phyloP scores from a whole-genome alignment of 2,113 vertebrate genomes.

The Actinemys pallida region DNA sequence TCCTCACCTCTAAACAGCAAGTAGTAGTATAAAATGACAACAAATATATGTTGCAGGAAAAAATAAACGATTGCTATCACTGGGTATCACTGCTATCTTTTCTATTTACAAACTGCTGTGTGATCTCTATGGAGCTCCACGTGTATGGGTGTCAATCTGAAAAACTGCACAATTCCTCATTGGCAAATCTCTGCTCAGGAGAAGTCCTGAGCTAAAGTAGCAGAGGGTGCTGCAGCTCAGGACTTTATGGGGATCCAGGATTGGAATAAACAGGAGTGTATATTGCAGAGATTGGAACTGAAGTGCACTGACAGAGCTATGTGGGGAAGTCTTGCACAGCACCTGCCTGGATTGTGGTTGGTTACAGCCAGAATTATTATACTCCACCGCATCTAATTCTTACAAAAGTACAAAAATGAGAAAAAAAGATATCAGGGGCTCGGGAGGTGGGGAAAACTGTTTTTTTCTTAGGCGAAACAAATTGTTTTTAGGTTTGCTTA shows the following conservation, averaged over 20 bases:
- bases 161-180: constrained; percentile 41
- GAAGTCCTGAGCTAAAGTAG: constrained; percentile 25
- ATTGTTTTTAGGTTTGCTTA: constrained; percentile 30
- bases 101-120: neutral
- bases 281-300: constrained; percentile 47
- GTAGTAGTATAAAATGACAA: neutral
- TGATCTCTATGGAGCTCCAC: neutral
- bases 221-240: constrained; percentile 57
- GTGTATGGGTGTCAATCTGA: constrained; percentile 5
- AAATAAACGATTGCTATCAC: neutral
- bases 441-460: neutral
- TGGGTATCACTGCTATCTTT: neutral
- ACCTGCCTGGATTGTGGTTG: neutral
- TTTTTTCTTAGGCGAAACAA: neutral
- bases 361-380: constrained; percentile 13
- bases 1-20: neutral
- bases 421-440: constrained; percentile 30
- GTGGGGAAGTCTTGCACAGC: neutral
- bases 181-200: constrained; percentile 43
- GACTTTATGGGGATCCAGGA: constrained; percentile 47
- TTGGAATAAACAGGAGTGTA: constrained; percentile 31
- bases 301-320: constrained; percentile 37
- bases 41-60: neutral
- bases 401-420: constrained; percentile 25
- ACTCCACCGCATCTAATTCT: constrained; percentile 19